Evolutionary conservation across 2,797 vertebrate genomes (phyloP), one percentile per base, ranked within the genome.

Genomic region (Acanthurus tractus): DNA sequence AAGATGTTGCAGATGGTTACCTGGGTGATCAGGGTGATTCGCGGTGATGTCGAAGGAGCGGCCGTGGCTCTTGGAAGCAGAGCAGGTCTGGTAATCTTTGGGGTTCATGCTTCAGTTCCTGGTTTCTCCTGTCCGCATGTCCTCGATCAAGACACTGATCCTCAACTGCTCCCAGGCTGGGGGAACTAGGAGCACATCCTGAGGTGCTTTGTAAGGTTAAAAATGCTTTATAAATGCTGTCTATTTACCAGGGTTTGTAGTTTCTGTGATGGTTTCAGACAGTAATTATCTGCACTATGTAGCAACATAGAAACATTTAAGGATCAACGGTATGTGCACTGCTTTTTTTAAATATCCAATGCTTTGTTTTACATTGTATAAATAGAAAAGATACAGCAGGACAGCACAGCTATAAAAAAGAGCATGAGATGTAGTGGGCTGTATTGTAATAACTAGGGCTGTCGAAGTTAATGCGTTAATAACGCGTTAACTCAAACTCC

Each of bases 81-180:
- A 57, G 65, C 8, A 8, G 23, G 22, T 25, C 14, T 14, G 40
- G 62, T 66, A 45, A 53, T 25, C 12, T 15, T 36, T 0, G 7
- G 7, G 8, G 0, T 34, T 58, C 14, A 49, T 15, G 25, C 22
- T 52, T 66, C 11, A 11, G n/a, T 45, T 54, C 17, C 8, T 4
- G 14, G 29, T 15, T 25, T 52, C 4, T 46, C n/a, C 38, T 8
- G 34, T 38, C 23, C 12, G 20, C 34, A 14, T 55, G 34, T 44
- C 46, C 46, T 63, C 34, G 25, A 69, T 10, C 49, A 36, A 52
- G 6, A 56, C 15, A 20, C 36, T 57, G 13, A 70, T 52, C 63
- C 38, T 7, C 15, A 52, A 0, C 22, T 56, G 0, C 15, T 25
- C 20, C 25, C 20, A 15, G 2, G 14, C 50, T n/a, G 6, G n/a